Evolutionary conservation across 2,888 invertebrate species (phyloP), one percentile per base, ranked within the genome.

Genomic region (Conchocele bisecta): DNA sequence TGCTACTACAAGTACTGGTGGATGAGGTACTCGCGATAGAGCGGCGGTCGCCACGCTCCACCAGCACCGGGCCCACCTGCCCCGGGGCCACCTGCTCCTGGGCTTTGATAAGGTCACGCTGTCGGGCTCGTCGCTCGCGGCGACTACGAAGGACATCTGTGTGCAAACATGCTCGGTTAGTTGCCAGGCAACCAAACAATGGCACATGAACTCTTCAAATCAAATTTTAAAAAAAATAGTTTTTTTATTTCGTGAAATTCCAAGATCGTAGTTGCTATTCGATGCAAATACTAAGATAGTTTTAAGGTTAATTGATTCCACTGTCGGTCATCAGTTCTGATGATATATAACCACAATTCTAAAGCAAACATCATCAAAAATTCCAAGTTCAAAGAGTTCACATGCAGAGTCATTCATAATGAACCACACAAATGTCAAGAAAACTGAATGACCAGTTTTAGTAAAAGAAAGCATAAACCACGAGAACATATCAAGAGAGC

Each of bases 101-200:
- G 58, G 86, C 86, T 77, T 85, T 82, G 65, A 86, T 82, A 59
- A 84, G 79, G 35, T 84, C 79, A 13, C 83, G 75, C 73, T 88
- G 87, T 24, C 87, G 81, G 26, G 81, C 69, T 22, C 85, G 81
- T 39, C 88, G 75, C 20, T 83, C 82, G 42, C 81, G 75, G 35
- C 83, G 81, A 54, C 48, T 79, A 22, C 76, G 68, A n/a, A 65
- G 71, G n/a, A 66, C 59, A 83, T 81, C 83, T 83, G 83, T 72
- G 48, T 74, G 78, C 77, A 78, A 68, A 74, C 77, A 78, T 74
- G 74, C 74, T 57, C 44, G 37, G 77, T 77, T 74, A 74, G 74
- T 77, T 41, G 70, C 72, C 64, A 50, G 61, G 72, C 72, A 72
- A 57, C 60, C 61, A 31, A 60, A 64, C 56, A 56, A 46, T 44